Evolutionary conservation across 2,113 vertebrate genomes (phyloP).

Genomic region (Harpagus bidentatus): DNA sequence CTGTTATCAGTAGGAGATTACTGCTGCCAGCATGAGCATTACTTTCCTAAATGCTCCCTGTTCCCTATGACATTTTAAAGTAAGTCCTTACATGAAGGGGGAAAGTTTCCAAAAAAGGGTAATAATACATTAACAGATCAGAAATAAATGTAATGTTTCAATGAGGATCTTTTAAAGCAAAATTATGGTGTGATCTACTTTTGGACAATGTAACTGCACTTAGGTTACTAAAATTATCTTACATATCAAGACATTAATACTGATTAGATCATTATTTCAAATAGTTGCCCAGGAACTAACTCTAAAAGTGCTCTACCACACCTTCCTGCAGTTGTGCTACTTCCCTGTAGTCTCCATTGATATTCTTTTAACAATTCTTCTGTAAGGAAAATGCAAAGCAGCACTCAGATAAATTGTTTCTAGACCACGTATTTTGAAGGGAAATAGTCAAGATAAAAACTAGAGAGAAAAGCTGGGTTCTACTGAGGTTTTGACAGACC

Average conservation of each 20-base stretch:
- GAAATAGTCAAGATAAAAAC: not conserved
- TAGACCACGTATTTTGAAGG: not conserved
- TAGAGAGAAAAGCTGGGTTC: not conserved
- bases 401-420: not conserved
- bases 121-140: not conserved
- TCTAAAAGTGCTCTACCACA: not conserved
- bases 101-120: not conserved
- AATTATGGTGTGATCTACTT: not conserved
- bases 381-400: not conserved
- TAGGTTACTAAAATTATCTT: not conserved
- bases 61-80: not conserved
- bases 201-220: not conserved
- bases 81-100: not conserved
- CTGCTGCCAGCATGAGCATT: not conserved
- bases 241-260: not conserved
- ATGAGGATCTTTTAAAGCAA: not conserved
- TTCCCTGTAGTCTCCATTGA: not conserved
- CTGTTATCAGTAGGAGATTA: not conserved
- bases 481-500: not conserved
- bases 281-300: not conserved
- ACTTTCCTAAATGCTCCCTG: not conserved
- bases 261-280: not conserved
- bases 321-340: not conserved
- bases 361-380: not conserved
- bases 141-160: not conserved